Evolutionary conservation across 2,113 vertebrate genomes (phyloP), one percentile per base, ranked within the genome.

Genomic region (Serilophus lunatus): DNA sequence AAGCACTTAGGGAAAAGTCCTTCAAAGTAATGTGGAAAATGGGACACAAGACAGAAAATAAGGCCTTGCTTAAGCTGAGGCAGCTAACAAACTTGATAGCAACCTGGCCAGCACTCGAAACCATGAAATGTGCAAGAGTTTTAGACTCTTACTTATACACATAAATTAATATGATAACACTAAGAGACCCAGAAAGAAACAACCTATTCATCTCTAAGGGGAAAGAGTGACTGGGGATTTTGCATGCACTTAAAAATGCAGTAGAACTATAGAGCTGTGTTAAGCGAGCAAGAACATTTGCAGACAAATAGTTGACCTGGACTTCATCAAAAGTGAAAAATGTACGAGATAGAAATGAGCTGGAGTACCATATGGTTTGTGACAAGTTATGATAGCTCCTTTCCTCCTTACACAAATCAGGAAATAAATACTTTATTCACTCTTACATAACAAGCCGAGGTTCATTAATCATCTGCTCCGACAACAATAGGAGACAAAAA

Each of bases 321-420:
- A 86, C 57, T 82, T 87, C 74, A 76, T 81, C 51, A 82, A n/a
- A 84, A 82, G 18, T 71, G 74, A 95, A 91, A 94, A 91, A 90
- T 40, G 20, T 56, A 18, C 1, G 2, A 64, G 35, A 49, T 3
- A 68, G 44, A 51, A 87, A 71, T 17, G 29, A 3, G 4, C 57
- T 35, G 79, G 47, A 82, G 84, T 82, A 50, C 26, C 26, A 59
- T 42, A 36, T 11, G 47, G 74, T 54, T 77, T 75, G 35, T 70
- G 29, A 24, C 13, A 59, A 64, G 35, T 54, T 79, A 51, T 1
- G 1, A 82, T 36, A 71, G 69, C 53, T 87, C 51, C 44, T 51
- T 79, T 83, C 20, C 40, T 87, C 28, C 65, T 82, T 47, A 50
- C 24, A 51, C 49, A 82, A 57, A 69, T 87, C 35, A 36, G 44